phyloP scores from a whole-genome alignment of 2,113 vertebrate species.

The Terrapene triunguis region DNA sequence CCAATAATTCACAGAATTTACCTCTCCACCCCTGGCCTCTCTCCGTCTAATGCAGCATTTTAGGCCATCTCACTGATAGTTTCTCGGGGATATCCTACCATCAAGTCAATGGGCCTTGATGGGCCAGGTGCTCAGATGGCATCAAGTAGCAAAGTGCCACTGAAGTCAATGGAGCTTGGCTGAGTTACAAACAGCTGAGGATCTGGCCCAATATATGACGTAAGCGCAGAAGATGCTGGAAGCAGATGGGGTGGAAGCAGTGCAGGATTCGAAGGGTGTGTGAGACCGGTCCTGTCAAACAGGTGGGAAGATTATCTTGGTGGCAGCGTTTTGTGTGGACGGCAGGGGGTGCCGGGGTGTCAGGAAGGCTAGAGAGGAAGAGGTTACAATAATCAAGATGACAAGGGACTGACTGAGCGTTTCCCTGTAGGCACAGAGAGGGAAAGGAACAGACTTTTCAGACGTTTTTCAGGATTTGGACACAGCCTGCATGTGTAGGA shows the following conservation, averaged over 20 bases:
- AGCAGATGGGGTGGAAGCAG: neutral
- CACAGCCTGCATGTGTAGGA: neutral
- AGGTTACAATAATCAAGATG: neutral
- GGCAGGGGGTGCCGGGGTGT: neutral
- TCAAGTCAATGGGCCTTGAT: neutral
- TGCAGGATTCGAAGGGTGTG: neutral
- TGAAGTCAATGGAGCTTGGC: rapidly evolving
- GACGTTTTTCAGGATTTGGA: neutral
- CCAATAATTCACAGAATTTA: neutral
- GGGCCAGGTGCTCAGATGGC: neutral
- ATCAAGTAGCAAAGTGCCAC: neutral
- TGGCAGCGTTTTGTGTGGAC: neutral
- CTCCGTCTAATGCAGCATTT: neutral
- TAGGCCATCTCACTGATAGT: neutral
- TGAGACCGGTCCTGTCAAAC: no score
- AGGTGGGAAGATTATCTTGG: neutral
- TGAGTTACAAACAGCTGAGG: neutral
- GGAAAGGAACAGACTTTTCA: neutral
- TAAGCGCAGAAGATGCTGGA: neutral
- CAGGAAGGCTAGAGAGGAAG: neutral
- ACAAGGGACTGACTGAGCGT: neutral
- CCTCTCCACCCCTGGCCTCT: rapidly evolving
- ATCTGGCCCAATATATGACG: neutral
- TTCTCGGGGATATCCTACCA: neutral
- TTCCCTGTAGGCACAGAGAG: neutral